Conservation (phyloP, 2,888 invertebrate species). For the Escarpia spicata region DNA sequence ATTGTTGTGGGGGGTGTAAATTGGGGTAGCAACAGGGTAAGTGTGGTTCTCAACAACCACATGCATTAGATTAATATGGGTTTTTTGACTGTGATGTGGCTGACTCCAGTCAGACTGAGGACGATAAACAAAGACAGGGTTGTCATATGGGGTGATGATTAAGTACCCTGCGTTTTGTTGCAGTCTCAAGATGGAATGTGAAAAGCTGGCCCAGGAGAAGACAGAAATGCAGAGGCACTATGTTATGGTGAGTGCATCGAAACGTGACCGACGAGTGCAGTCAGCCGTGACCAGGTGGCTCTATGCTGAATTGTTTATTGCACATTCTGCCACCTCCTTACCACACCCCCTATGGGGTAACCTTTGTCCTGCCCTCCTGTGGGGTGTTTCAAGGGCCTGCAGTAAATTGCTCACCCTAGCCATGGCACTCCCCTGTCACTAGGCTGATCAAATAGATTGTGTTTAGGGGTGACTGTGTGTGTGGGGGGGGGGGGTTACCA, state of each 20-base stretch:
- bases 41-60: neutral
- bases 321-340: neutral
- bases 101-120: neutral
- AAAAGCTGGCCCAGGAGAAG: constrained; percentile 96
- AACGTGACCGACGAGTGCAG: neutral
- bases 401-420: neutral
- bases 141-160: neutral
- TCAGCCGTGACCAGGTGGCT: neutral
- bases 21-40: neutral
- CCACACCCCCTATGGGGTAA: neutral
- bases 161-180: neutral
- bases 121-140: neutral
- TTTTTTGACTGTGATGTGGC: neutral
- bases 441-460: neutral
- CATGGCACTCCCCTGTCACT: neutral
- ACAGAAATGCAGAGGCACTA: constrained; percentile 99
- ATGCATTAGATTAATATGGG: neutral
- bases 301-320: constrained; percentile 9
- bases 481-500: neutral
- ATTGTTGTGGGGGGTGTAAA: neutral
- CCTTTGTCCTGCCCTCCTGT: neutral
- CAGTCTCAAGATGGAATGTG: constrained; percentile 80
- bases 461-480: neutral
- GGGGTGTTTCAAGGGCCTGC: constrained; percentile 13
- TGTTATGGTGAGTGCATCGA: constrained; percentile 85